Conservation (phyloP, 2,113 vertebrate species). For the Lonchura striata region DNA sequence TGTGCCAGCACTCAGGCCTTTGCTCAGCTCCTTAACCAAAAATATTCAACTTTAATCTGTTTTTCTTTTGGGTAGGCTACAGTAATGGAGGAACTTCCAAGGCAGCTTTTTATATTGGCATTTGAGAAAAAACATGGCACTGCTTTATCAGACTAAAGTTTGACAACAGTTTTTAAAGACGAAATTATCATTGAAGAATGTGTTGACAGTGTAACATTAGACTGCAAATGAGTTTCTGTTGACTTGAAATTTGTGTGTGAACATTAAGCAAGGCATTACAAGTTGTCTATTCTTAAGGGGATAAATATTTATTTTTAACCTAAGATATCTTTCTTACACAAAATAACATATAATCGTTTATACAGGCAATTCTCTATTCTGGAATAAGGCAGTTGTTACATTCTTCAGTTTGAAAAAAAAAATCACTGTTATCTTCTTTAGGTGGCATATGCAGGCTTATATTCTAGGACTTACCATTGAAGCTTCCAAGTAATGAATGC, state of each 20-base stretch:
- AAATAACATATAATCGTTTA: slow-evolving; percentile 46
- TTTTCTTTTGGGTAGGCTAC: not conserved
- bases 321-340: slow-evolving; percentile 41
- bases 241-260: not conserved
- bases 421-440: not conserved
- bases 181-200: not conserved
- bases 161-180: not conserved
- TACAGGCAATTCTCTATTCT: slow-evolving; percentile 42
- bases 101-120: not conserved
- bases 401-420: not conserved
- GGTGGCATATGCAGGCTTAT: not conserved
- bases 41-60: not conserved
- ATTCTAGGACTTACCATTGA: slow-evolving; percentile 33
- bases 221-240: not conserved
- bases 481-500: slow-evolving; percentile 1
- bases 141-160: not conserved
- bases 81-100: not conserved
- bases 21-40: not conserved
- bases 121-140: not conserved
- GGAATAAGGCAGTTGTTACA: slow-evolving; percentile 25
- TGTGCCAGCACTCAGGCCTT: not conserved
- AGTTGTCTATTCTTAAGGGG: slow-evolving; percentile 32
- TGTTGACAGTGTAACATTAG: not conserved
- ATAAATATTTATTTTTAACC: slow-evolving; percentile 70
- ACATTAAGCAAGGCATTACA: slow-evolving; percentile 33